These are phyloP conservation scores for Dasypus novemcinctus DNA, from an alignment of 2,113 vertebrate species.

Conservation along the genomic window DNA sequence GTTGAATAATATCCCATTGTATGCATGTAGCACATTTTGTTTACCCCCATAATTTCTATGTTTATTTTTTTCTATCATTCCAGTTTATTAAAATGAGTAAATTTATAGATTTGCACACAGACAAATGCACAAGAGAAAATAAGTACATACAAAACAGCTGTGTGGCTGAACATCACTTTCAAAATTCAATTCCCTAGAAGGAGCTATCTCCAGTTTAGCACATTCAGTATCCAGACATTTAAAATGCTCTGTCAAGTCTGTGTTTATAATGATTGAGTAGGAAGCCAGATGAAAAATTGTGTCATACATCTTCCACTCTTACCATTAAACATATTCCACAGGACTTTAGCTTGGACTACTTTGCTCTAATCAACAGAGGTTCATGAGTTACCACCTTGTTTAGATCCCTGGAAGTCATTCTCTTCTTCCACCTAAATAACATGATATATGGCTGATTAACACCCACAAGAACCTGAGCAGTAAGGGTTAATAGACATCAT, in stretches of 20 bases:
- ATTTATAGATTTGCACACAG: slow-evolving; percentile 81
- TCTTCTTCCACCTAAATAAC: slow-evolving; percentile 52
- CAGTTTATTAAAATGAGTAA: slow-evolving; percentile 41
- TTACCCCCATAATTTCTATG: too few relatives aligned
- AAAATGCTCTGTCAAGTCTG: slow-evolving; percentile 77
- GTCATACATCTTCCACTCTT: slow-evolving; percentile 57
- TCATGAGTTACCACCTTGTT: slow-evolving; percentile 2
- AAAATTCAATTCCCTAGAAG: slow-evolving; percentile 69
- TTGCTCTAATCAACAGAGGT: background rate
- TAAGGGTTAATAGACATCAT: slow-evolving; percentile 55
- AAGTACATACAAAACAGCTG: background rate
- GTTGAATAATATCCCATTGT: too few relatives aligned
- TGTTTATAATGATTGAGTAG: too few relatives aligned
- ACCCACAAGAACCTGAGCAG: slow-evolving; percentile 70
- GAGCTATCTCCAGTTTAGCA: slow-evolving; percentile 69
- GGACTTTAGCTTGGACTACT: slow-evolving; percentile 46
- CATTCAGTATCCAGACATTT: slow-evolving; percentile 69
- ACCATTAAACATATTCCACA: slow-evolving; percentile 53
- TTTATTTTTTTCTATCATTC: slow-evolving; percentile 79
- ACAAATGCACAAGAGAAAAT: slow-evolving; percentile 83
- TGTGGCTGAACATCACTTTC: slow-evolving; percentile 70
- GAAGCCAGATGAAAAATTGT: too few relatives aligned
- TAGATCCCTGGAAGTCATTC: slow-evolving; percentile 35
- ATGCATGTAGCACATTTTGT: too few relatives aligned
- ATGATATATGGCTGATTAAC: slow-evolving; percentile 20